These are phyloP conservation scores for Glyptemys insculpta DNA, from an alignment of 2,797 vertebrate species.

Conservation along the genomic window DNA sequence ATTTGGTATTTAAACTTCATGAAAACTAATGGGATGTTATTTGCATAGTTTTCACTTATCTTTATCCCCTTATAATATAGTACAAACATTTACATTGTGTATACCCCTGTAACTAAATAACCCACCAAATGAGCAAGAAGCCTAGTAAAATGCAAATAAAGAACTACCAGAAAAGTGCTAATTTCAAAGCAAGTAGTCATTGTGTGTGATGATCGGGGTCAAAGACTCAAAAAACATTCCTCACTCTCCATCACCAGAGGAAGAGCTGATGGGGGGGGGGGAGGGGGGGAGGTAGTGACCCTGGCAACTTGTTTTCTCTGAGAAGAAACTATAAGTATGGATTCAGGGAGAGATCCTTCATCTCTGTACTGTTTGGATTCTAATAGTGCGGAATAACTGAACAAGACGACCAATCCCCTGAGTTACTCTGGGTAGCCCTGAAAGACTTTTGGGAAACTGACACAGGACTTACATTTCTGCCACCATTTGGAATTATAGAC, in stretches of 20 bases:
- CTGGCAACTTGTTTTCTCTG: background rate
- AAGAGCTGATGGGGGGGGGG: background rate
- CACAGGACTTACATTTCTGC: background rate
- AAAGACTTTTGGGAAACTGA: background rate
- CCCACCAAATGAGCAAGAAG: background rate
- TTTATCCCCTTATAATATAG: background rate
- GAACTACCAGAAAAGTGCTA: background rate
- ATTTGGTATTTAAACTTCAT: background rate
- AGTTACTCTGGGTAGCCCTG: background rate
- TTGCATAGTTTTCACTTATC: background rate
- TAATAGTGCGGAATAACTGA: background rate
- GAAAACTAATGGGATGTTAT: background rate
- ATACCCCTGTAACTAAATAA: background rate
- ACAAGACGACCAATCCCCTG: background rate
- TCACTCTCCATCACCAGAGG: background rate
- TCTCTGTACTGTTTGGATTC: background rate
- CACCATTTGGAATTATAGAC: background rate
- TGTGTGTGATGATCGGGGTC: background rate
- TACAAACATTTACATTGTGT: background rate
- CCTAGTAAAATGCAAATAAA: background rate
- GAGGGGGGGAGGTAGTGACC: background rate
- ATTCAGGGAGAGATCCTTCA: background rate
- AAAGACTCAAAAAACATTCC: background rate
- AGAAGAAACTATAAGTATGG: background rate
- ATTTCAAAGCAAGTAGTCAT: background rate